A percentile compares a stretch with the other conserved stretches of the same genome.
These are phyloP conservation scores for Cynopterus brachyotis DNA, from an alignment of 2,113 vertebrate species.

Conservation along the genomic window DNA sequence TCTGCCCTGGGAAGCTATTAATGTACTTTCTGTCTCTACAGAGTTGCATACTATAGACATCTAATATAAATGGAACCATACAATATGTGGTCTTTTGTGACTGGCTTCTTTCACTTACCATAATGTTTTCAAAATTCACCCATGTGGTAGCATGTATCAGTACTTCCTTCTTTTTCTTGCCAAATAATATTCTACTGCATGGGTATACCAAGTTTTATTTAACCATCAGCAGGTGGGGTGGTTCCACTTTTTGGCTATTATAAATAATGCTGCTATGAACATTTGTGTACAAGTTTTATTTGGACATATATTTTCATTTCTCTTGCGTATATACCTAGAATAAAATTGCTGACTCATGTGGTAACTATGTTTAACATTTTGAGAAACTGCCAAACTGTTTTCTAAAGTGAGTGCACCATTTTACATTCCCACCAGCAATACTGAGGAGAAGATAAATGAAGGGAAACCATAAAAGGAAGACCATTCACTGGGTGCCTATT, in stretches of 20 bases:
- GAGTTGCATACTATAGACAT: background rate
- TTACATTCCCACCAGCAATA: conserved; percentile 2
- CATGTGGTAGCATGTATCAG: background rate
- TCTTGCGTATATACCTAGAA: background rate
- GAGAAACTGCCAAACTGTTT: conserved; percentile 30
- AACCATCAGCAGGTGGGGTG: background rate
- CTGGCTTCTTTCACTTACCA: background rate
- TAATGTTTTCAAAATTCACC: background rate
- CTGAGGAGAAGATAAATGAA: background rate
- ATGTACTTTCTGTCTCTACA: background rate
- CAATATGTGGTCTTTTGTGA: background rate
- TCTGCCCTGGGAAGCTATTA: background rate
- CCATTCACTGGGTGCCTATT: background rate
- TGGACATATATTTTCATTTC: conserved; percentile 28
- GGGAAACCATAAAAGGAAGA: background rate
- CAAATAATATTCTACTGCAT: background rate
- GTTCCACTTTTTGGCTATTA: conserved; percentile 7
- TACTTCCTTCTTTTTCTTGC: conserved; percentile 4
- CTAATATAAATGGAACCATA: conserved; percentile 4
- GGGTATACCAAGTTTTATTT: background rate
- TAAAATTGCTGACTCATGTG: background rate
- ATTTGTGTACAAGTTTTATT: background rate
- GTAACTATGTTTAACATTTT: conserved; percentile 24
- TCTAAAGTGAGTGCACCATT: background rate
- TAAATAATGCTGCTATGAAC: background rate